Base-by-base conservation (phyloP, 2,888 invertebrate species). In the Mechanitis messenoides region DNA sequence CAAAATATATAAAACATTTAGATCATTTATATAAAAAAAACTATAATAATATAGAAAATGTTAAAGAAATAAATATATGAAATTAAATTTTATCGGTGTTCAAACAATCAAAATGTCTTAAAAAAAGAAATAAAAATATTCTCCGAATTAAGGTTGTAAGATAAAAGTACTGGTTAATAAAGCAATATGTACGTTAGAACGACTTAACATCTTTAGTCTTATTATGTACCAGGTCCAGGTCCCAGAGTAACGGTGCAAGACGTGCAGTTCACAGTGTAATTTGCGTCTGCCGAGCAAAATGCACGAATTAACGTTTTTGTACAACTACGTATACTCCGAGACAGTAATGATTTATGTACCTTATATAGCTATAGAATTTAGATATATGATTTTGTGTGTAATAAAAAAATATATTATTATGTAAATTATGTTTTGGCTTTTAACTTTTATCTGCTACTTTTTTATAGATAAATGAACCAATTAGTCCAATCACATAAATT, bases 191-290 rank as follows among this genome's bases (percentile, higher is more conserved):
- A 20, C 20, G 1, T 42, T 42, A 9, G 9, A 42, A 42, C 7
- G 1, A 42, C 7, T 42, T 42, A 7, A 9, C 42, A 9, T 2
- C 9, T 42, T 42, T 42, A 11, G 3, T 6, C 9, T 9, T 38
- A 38, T 38, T 6, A 42, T 9, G 7, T 42, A 42, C 42, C 42
- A 31, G 31, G 31, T 31, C 55, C 56, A 55, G 53, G 60, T 58
- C 59, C 33, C 42, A 45, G 45, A 33, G 55, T 66, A 65, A 67
- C 65, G 65, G 66, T 65, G 42, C 58, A 42, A 60, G 59, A 55
- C 58, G 69, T 63, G 65, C 62, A 67, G 69, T 68, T 67, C 69
- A 63, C 64, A 63, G 70, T 58, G 67, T 63, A 66, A 66, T 66
- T 64, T 64, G 64, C 56, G 64, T 56, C 62, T 59, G 55, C 45